These are phyloP conservation scores for Aethes cnicana DNA, from an alignment of 2,888 invertebrate genomes.

Conservation along the genomic window DNA sequence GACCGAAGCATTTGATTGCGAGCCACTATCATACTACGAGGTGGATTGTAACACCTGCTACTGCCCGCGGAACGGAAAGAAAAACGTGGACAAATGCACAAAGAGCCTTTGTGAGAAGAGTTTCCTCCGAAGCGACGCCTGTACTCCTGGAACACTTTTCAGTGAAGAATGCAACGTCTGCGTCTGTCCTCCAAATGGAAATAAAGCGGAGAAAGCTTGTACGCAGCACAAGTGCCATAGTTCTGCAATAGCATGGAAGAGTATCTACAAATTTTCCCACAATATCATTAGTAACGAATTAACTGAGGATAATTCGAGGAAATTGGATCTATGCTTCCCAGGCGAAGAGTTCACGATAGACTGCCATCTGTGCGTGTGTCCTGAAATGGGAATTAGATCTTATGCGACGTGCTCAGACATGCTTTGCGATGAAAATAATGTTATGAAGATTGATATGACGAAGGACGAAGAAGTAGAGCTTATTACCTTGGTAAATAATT, in stretches of 20 bases:
- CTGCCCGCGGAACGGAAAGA: slow-evolving; percentile 63
- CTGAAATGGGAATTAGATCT: slow-evolving; percentile 64
- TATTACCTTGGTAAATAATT: no score
- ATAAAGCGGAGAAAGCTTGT: slow-evolving; percentile 59
- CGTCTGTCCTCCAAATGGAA: slow-evolving; percentile 66
- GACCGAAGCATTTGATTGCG: slow-evolving; percentile 52
- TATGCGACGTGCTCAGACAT: slow-evolving; percentile 60
- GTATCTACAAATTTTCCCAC: slow-evolving; percentile 55
- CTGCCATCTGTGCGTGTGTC: slow-evolving; percentile 70
- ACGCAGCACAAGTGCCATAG: slow-evolving; percentile 58
- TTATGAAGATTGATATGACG: not conserved
- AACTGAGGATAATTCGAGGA: slow-evolving; percentile 43
- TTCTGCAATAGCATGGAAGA: slow-evolving; percentile 52
- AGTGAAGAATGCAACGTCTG: slow-evolving; percentile 72
- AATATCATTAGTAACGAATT: slow-evolving; percentile 46
- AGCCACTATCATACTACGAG: slow-evolving; percentile 63
- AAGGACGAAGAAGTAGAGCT: no score
- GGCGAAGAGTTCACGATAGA: slow-evolving; percentile 67
- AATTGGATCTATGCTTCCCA: slow-evolving; percentile 65
- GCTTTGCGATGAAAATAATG: slow-evolving; percentile 45
- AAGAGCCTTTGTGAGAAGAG: slow-evolving; percentile 65
- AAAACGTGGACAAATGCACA: slow-evolving; percentile 71
- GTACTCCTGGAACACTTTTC: slow-evolving; percentile 63
- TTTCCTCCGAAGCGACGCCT: slow-evolving; percentile 56
- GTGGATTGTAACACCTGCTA: slow-evolving; percentile 73